phyloP scores from a whole-genome alignment of 2,113 vertebrate genomes.

The Thomomys bottae region DNA sequence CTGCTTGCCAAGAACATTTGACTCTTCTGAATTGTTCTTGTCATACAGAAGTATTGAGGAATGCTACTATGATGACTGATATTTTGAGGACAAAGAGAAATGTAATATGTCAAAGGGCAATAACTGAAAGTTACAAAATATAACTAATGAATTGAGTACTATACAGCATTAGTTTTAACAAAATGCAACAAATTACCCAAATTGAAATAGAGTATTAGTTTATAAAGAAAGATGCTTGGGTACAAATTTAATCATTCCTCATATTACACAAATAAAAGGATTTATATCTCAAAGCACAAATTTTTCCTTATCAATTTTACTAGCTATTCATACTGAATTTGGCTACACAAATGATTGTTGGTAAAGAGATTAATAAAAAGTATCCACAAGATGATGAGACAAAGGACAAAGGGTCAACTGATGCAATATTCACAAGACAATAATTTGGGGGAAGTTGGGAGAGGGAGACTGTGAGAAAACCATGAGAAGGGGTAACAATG shows the following conservation, averaged over 20 bases:
- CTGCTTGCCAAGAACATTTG: conserved; percentile 39
- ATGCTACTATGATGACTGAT: conserved; percentile 22
- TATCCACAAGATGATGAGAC: too few species aligned
- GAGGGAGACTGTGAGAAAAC: too few species aligned
- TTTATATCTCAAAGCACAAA: background rate
- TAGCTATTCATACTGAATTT: background rate
- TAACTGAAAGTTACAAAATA: conserved; percentile 55
- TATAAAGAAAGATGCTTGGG: background rate
- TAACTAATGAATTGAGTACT: conserved; percentile 39
- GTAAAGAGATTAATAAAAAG: conserved; percentile 17
- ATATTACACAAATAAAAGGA: background rate
- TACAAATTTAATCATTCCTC: background rate
- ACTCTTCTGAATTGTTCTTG: conserved; percentile 33
- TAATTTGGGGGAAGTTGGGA: too few species aligned
- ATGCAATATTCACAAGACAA: too few species aligned
- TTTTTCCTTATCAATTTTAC: background rate
- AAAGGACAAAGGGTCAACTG: too few species aligned
- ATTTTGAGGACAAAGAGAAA: conserved; percentile 51
- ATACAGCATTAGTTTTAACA: conserved; percentile 29
- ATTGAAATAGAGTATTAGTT: background rate
- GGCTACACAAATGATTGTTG: background rate
- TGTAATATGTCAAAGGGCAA: conserved; percentile 57
- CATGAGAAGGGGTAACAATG: too few species aligned
- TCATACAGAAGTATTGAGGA: background rate
- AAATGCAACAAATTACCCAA: conserved; percentile 52